These are phyloP conservation scores for Neopelma chrysocephalum DNA, from an alignment of 2,797 vertebrate genomes.

Conservation along the genomic window DNA sequence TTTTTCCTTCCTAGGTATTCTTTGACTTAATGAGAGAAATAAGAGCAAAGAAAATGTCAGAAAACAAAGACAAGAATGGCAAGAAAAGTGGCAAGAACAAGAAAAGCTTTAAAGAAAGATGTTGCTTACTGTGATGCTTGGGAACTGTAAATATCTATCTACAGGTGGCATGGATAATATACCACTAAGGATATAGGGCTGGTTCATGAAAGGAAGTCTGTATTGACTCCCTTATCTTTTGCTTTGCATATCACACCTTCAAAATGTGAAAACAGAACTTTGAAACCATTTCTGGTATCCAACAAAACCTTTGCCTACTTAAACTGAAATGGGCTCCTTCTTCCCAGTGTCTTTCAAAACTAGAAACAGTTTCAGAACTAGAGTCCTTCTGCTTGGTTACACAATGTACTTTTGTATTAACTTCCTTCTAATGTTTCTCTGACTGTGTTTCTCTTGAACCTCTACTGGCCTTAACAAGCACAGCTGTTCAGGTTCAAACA, in stretches of 20 bases:
- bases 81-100: conserved; percentile 93
- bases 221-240: conserved; percentile 39
- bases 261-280: conserved; percentile 62
- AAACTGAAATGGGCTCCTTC: neutral
- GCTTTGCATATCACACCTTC: conserved; percentile 59
- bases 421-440: neutral
- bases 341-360: conserved; percentile 35
- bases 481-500: conserved; percentile 54
- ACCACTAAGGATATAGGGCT: conserved; percentile 56
- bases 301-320: conserved; percentile 37
- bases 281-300: conserved; percentile 41
- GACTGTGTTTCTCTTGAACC: conserved; percentile 25
- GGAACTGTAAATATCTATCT: conserved; percentile 41
- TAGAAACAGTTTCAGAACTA: conserved; percentile 37
- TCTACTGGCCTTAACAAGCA: conserved; percentile 56
- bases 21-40: conserved; percentile 98
- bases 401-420: neutral
- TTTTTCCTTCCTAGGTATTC: conserved; percentile 85
- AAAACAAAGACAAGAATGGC: conserved; percentile 94
- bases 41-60: conserved; percentile 92
- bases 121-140: conserved; percentile 92
- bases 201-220: conserved; percentile 48
- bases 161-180: conserved; percentile 28
- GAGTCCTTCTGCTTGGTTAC: conserved; percentile 18
- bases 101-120: conserved; percentile 94